Evolutionary conservation across 1,140 invertebrate genomes (phyloP).

Genomic region (Drosophila prosaltans): DNA sequence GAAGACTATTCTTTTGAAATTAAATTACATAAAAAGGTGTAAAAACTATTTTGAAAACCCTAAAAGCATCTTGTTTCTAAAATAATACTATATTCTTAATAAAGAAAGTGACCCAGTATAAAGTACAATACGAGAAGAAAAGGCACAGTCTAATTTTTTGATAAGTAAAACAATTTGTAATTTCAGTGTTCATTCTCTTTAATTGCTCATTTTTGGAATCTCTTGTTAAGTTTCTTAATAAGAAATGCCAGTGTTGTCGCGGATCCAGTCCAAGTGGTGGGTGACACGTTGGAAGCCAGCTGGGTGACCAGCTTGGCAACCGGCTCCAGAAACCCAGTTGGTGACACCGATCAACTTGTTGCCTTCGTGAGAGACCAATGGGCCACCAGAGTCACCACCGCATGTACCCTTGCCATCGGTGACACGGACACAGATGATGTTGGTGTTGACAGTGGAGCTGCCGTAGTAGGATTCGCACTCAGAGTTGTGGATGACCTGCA

Average conservation of each 20-base stretch:
- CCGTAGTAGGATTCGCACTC: conserved; percentile 2
- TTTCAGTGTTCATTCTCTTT: not conserved
- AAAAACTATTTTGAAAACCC: too few species aligned
- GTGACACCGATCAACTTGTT: conserved; percentile 37
- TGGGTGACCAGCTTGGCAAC: conserved; percentile 77
- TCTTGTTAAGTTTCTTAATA: conserved; percentile 22
- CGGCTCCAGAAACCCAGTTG: conserved; percentile 19
- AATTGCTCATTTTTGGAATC: not conserved
- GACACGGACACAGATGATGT: conserved; percentile 8
- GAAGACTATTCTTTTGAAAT: too few species aligned
- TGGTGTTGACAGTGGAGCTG: conserved; percentile 6
- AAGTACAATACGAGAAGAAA: too few species aligned
- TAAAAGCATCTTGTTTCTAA: too few species aligned
- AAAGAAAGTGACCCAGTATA: too few species aligned
- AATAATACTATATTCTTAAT: too few species aligned
- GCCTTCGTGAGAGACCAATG: conserved; percentile 16
- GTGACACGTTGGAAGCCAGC: conserved; percentile 84
- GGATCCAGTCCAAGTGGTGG: conserved; percentile 84
- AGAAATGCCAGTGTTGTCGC: conserved; percentile 47
- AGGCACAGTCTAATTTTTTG: too few species aligned
- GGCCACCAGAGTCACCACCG: not conserved
- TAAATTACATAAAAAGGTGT: too few species aligned
- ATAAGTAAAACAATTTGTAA: too few species aligned
- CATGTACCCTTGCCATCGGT: conserved; percentile 3
- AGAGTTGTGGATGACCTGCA: not conserved